phyloP scores from a whole-genome alignment of 2,888 invertebrate species.

The Neria commutata region DNA sequence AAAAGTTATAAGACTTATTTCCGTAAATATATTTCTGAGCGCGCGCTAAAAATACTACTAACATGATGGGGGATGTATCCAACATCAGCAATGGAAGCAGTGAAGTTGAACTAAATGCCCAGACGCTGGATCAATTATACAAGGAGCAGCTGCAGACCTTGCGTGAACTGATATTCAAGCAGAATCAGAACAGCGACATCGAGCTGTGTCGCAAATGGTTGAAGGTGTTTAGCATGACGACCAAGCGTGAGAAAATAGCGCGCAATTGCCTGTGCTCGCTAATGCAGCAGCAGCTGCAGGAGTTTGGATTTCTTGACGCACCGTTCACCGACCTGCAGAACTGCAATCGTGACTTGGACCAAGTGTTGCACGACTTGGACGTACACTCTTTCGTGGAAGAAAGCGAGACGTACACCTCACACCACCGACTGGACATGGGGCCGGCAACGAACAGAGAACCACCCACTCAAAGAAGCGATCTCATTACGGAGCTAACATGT shows the following conservation, averaged over 20 bases:
- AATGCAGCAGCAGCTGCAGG: conserved; percentile 48
- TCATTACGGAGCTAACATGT: conserved; percentile 21
- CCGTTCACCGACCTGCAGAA: conserved; percentile 45
- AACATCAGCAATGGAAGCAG: conserved; percentile 16
- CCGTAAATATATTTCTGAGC: too few species aligned
- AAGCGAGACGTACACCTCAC: conserved; percentile 4
- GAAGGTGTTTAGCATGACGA: conserved; percentile 43
- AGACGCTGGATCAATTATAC: conserved; percentile 41
- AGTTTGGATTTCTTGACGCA: conserved; percentile 29
- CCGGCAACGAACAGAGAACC: too few species aligned
- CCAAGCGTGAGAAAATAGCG: conserved; percentile 42
- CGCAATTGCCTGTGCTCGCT: conserved; percentile 51
- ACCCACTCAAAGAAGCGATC: not conserved
- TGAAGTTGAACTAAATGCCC: conserved; percentile 34
- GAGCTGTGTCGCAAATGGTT: conserved; percentile 49
- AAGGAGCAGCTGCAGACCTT: conserved; percentile 39
- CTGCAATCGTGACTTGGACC: conserved; percentile 37
- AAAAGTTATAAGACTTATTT: too few species aligned
- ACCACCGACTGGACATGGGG: not conserved
- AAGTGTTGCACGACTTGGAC: conserved; percentile 35
- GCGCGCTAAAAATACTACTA: too few species aligned
- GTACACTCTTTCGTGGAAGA: conserved; percentile 7
- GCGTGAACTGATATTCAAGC: conserved; percentile 36
- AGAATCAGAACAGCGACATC: conserved; percentile 36
- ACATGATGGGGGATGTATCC: too few species aligned